Conservation (phyloP, 2,888 invertebrate genomes). For the Pyrrhosoma nymphula region DNA sequence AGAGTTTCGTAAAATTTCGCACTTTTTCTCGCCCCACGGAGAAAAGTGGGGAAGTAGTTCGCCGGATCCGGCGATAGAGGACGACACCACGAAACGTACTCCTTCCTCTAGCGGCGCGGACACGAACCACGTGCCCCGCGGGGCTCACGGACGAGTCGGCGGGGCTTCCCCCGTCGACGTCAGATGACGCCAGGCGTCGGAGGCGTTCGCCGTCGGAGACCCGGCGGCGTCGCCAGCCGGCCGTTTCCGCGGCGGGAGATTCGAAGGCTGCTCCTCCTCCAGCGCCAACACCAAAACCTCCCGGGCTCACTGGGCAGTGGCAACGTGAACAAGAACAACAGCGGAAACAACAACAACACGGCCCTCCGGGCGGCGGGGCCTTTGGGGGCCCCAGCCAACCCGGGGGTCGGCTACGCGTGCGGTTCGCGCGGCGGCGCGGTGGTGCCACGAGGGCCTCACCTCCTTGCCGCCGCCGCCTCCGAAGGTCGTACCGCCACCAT, state of each 20-base stretch:
- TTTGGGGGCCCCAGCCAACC: constrained; percentile 43
- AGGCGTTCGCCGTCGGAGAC: no score
- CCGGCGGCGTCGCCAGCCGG: no score
- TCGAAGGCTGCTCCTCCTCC: neutral
- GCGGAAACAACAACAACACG: neutral
- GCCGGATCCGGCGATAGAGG: neutral
- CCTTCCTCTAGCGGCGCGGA: constrained; percentile 39
- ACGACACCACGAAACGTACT: constrained; percentile 32
- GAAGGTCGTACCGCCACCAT: no score
- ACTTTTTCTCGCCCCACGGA: neutral
- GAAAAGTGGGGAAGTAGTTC: constrained; percentile 3
- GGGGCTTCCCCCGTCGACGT: neutral
- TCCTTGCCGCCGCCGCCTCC: neutral
- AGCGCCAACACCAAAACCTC: neutral
- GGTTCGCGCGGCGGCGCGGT: neutral
- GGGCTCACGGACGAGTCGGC: neutral
- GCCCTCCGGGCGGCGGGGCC: constrained; percentile 60
- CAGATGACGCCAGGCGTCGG: neutral
- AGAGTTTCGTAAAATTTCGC: constrained; percentile 25
- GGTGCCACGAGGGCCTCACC: neutral
- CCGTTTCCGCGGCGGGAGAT: neutral
- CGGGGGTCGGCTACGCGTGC: constrained; percentile 31
- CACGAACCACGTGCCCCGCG: constrained; percentile 29
- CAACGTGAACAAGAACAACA: no score
- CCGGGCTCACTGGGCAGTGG: no score